These are phyloP conservation scores for Crepidodera aurea DNA, from an alignment of 2,888 invertebrate species.

Conservation along the genomic window DNA sequence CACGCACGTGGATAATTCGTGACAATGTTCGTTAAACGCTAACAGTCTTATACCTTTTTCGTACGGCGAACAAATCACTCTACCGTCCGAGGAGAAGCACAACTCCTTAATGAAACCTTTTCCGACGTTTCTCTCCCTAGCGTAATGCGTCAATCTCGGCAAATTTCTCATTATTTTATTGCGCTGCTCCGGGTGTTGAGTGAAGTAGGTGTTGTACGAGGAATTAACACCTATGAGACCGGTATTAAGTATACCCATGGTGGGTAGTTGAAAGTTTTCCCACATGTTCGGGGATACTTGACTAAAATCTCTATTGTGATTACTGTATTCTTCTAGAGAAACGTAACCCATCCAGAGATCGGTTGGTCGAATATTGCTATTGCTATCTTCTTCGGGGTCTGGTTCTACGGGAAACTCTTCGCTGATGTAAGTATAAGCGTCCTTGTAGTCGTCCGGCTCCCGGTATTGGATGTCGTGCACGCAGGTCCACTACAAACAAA, in stretches of 20 bases:
- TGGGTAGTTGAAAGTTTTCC: conserved; percentile 45
- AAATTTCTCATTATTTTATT: conserved; percentile 73
- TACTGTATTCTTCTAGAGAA: conserved; percentile 53
- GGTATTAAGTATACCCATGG: conserved; percentile 57
- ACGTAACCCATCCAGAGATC: conserved; percentile 61
- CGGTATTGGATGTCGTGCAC: conserved; percentile 89
- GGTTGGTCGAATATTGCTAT: conserved; percentile 49
- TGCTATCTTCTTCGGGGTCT: conserved; percentile 43
- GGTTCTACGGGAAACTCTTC: conserved; percentile 42
- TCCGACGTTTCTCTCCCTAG: conserved; percentile 87
- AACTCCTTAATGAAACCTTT: conserved; percentile 93
- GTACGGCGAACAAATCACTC: conserved; percentile 90
- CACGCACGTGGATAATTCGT: conserved; percentile 78
- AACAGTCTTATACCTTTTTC: conserved; percentile 86
- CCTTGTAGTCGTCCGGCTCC: conserved; percentile 60
- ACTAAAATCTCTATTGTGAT: conserved; percentile 41
- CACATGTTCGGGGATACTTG: conserved; percentile 40
- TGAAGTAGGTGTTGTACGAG: conserved; percentile 51
- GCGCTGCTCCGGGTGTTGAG: conserved; percentile 53
- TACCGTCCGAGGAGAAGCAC: conserved; percentile 89
- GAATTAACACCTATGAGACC: conserved; percentile 54
- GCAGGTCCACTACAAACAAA: conserved; percentile 79
- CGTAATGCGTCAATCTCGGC: conserved; percentile 81
- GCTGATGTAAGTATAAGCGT: conserved; percentile 53
- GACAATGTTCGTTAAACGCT: conserved; percentile 78